These are phyloP conservation scores for Brevimyrus niger DNA, from an alignment of 2,113 vertebrate species.

Conservation along the genomic window DNA sequence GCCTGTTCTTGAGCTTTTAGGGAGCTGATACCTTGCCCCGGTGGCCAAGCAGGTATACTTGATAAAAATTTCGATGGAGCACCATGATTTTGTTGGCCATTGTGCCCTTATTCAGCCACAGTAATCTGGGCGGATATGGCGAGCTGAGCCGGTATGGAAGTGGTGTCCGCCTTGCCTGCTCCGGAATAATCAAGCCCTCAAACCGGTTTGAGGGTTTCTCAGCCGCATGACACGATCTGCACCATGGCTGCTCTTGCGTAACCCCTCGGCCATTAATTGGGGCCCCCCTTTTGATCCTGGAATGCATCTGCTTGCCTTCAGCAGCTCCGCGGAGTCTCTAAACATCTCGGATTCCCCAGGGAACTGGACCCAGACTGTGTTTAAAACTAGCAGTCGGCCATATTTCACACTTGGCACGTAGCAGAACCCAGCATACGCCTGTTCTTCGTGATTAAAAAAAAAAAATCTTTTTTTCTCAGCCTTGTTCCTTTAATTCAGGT, in stretches of 20 bases:
- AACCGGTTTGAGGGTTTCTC: slow-evolving; percentile 2
- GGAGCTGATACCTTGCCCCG: neutral
- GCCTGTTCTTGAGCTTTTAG: too few relatives aligned
- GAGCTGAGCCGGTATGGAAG: neutral
- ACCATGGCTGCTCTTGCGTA: slow-evolving; percentile 40
- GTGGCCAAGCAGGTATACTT: neutral
- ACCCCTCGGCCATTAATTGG: slow-evolving; percentile 13
- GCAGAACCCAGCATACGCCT: neutral
- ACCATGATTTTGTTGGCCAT: neutral
- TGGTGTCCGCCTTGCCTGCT: neutral
- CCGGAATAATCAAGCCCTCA: neutral
- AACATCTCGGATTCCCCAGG: neutral
- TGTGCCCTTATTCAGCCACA: neutral
- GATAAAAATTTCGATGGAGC: neutral
- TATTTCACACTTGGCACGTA: neutral
- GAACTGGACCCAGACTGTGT: neutral
- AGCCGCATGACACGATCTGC: slow-evolving; percentile 33
- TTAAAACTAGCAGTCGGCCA: slow-evolving; percentile 2
- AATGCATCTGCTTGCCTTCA: neutral
- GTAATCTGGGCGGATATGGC: neutral
- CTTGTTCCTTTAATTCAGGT: neutral
- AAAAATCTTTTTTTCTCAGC: neutral
- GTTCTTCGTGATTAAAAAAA: neutral
- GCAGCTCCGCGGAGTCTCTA: neutral
- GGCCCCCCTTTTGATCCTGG: slow-evolving; percentile 18